Evolutionary conservation across 2,113 vertebrate genomes (phyloP), one percentile per base, ranked within the genome.

Genomic region (Penelope pileata): DNA sequence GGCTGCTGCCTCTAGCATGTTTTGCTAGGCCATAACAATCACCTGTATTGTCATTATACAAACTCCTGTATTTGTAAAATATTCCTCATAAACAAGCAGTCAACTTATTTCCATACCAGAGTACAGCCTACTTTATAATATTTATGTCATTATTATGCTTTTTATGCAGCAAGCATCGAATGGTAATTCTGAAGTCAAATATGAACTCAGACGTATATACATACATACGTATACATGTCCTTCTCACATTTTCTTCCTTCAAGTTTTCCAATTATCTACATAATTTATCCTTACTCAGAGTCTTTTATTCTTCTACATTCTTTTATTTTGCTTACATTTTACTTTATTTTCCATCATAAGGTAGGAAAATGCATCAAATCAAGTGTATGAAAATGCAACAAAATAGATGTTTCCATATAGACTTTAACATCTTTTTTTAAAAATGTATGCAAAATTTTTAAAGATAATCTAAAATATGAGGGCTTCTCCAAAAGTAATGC

Each of bases 191-290:
- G 27, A 95, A 91, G 14, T 64, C 45, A 67, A 89, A 73, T 79
- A 77, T 83, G 23, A 90, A 63, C 11, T n/a, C 34, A 47, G 66
- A 54, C 4, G 63, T 18, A 62, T 9, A 47, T 21, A 38, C 5
- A 17, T 5, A 38, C 17, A n/a, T 29, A 32, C 22, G 38, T 32
- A n/a, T n/a, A n/a, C n/a, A n/a, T n/a, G 10, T 63, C 34, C 86
- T 45, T 38, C 48, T 69, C 48, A 59, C 36, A 77, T 79, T 94
- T 90, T 86, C 54, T 90, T 13, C 68, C 36, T 83, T 91, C n/a
- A 93, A 70, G 12, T 43, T 91, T 92, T 90, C 29, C 43, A 87
- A 10, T 89, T 92, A 87, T 60, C 59, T 82, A 68, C 26, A 88
- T 63, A 90, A 83, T 82, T 80, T 26, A 32, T 16, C 43, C 30